Evolutionary conservation across 2,113 vertebrate genomes (phyloP), one percentile per base, ranked within the genome.

Genomic region (Ploceus nigricollis): DNA sequence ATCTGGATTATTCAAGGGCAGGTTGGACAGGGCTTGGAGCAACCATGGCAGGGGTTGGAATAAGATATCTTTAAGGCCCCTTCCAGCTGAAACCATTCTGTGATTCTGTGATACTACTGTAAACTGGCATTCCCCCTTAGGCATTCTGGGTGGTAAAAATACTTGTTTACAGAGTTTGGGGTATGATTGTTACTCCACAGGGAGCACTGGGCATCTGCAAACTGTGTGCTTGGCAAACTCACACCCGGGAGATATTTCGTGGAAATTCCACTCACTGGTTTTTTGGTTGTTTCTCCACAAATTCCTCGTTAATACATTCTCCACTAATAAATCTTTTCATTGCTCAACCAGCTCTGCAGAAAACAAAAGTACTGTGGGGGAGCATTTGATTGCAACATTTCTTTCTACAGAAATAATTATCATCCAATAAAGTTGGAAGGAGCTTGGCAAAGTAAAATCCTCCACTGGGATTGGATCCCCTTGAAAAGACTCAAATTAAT

Each of bases 331-430:
- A 94, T 92, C 71, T 77, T 81, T 51, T 70, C 15, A 56, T 95
- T 93, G 86, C 79, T 90, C 70, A 94, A 69, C 64, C 47, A 78
- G 48, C 42, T 73, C 68, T 83, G 58, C 11, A 87, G 76, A 78
- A 90, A 80, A 92, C 30, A 90, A 66, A 94, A 92, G 75, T 69
- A 33, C 44, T 71, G 51, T 66, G 12, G 39, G 2, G 35, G 30
- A 78, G 42, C 1, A 1, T 66, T 77, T 81, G 71, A 60, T 72
- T 93, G 88, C 54, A 85, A 88, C 57, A 79, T 69, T 72, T 89
- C 89, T 87, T 81, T 90, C 60, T 70, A 23, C 40, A 90, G 65
- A 94, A 95, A 87, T 78, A 82, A 84, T 94, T 88, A 83, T 73
- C 89, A 73, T 54, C 75, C 58, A 80, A 88, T 86, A 66, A 93